Conservation (phyloP, 2,113 vertebrate species). For the Sarotherodon lohbergeri region DNA sequence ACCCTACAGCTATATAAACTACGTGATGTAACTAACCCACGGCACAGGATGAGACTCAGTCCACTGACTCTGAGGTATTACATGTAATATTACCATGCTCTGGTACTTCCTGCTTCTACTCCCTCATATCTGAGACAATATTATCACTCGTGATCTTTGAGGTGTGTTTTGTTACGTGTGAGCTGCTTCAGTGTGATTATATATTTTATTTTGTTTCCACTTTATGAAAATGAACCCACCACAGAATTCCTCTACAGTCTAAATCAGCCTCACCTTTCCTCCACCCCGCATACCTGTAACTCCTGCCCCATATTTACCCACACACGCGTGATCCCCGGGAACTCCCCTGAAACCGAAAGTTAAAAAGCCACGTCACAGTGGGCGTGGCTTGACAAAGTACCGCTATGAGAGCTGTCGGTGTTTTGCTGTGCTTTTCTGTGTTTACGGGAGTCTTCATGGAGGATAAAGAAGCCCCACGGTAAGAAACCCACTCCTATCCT, state of each 20-base stretch:
- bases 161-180: background rate
- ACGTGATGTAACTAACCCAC: background rate
- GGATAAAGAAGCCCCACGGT: background rate
- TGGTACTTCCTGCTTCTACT: background rate
- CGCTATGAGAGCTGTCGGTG: background rate
- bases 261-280: background rate
- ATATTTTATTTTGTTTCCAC: background rate
- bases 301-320: background rate
- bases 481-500: background rate
- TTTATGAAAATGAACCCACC: background rate
- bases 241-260: background rate
- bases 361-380: background rate
- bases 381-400: background rate
- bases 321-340: background rate
- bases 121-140: background rate
- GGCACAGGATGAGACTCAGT: background rate
- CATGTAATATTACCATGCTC: background rate
- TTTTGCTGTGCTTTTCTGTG: background rate
- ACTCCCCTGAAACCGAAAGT: accelerated
- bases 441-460: background rate
- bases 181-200: background rate
- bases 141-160: background rate
- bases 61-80: background rate
- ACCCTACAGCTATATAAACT: too few relatives aligned
- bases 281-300: background rate